Evolutionary conservation across 92 coral and sea anemone genomes (phyloP).

Genomic region (Epizoanthus stellaris): DNA sequence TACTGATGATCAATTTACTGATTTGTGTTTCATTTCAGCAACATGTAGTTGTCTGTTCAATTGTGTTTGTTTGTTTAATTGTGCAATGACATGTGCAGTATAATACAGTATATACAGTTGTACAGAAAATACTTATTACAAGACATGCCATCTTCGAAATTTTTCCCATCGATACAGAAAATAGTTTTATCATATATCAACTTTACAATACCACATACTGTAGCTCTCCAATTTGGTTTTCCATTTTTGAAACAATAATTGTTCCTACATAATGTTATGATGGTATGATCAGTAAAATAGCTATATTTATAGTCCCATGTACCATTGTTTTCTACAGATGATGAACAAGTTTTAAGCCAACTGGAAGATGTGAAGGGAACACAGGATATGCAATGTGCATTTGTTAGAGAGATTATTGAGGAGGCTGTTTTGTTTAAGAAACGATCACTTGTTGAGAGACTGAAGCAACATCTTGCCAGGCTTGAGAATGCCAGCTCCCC

Average conservation of each 20-base stretch:
- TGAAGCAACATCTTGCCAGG: conserved; percentile 57
- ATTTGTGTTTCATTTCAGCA: too few species aligned
- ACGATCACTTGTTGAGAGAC: conserved; percentile 77
- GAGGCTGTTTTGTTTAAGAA: conserved; percentile 92
- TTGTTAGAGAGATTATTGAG: conserved; percentile 83
- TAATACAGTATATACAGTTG: too few species aligned
- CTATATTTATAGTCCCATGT: neutral
- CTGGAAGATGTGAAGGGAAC: conserved; percentile 87
- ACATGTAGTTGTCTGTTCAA: too few species aligned
- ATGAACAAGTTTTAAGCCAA: conserved; percentile 73
- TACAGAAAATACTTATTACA: too few species aligned
- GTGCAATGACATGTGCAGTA: too few species aligned
- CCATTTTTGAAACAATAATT: neutral
- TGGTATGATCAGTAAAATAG: neutral
- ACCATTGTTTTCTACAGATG: conserved; percentile 61
- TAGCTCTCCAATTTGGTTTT: neutral
- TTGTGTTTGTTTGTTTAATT: too few species aligned
- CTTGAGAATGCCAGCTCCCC: conserved; percentile 34
- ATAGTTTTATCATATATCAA: neutral
- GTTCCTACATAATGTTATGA: neutral
- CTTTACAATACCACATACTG: neutral
- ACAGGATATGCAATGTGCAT: conserved; percentile 67
- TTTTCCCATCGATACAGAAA: too few species aligned
- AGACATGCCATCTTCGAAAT: too few species aligned
- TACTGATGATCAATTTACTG: too few species aligned